These are phyloP conservation scores for Drosophila bipectinata DNA, from an alignment of 1,140 invertebrate genomes.

Conservation along the genomic window DNA sequence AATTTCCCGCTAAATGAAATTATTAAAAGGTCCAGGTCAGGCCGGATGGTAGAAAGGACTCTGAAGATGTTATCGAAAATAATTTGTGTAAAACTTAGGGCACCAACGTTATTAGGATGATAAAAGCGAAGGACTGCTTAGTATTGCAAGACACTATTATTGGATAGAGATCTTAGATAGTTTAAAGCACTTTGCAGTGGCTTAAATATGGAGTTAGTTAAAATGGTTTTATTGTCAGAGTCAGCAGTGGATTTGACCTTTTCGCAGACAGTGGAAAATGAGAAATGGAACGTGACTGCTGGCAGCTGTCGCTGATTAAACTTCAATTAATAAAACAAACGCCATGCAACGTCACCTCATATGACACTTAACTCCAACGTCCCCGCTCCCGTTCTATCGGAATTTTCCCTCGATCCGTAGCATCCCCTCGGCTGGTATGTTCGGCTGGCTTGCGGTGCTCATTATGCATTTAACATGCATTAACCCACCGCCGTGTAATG, in stretches of 20 bases:
- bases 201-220: conserved; percentile 5
- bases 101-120: conserved; percentile 6
- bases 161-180: conserved; percentile 8
- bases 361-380: conserved; percentile 40
- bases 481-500: conserved; percentile 74
- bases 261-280: conserved; percentile 7
- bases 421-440: not conserved
- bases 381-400: not conserved
- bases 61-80: conserved; percentile 67
- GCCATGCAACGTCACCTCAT: conserved; percentile 58
- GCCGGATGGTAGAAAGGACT: not conserved
- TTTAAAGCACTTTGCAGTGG: not conserved
- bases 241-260: conserved; percentile 33
- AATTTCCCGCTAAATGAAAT: conserved; percentile 72
- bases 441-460: conserved; percentile 7
- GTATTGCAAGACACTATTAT: not conserved
- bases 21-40: conserved; percentile 58
- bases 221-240: conserved; percentile 11
- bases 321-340: conserved; percentile 78
- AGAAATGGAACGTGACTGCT: conserved; percentile 29
- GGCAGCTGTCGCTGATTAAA: conserved; percentile 73
- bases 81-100: conserved; percentile 59
- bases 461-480: conserved; percentile 80
- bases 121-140: not conserved
- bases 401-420: not conserved